Base-by-base conservation (phyloP, 2,113 vertebrate genomes). In the Morone saxatilis region DNA sequence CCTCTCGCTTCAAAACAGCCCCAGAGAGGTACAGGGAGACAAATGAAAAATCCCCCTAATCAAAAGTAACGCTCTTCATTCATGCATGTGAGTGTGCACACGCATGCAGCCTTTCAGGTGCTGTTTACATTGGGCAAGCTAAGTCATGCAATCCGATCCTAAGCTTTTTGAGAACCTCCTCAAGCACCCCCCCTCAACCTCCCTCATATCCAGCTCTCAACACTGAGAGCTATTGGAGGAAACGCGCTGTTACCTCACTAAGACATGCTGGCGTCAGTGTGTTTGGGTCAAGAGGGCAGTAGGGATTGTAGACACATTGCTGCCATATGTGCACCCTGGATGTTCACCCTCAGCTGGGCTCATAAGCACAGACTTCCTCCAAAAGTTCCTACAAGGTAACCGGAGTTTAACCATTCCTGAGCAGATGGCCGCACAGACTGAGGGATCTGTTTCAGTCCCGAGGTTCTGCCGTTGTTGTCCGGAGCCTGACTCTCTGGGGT, bases 181-280 rank as follows among this genome's bases (percentile, higher is more conserved):
- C 38, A 60, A 85, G 4, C 45, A 77, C 48, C 70, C 62, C 83
- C 48, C 63, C 25, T 25, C 25, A 25, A 25, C 25, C 25, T 25
- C 25, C 59, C 51, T n/a, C 45, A 50, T 76, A 56, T n/a, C 59
- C 51, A 88, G 88, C 89, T 88, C 91, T 92, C 89, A 89, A 71
- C 88, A 86, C 90, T 38, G 48, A 81, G 76, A 87, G 86, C 88
- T 89, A 87, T 88, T 78, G 88, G 90, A 94, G 94, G 92, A 94
- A 93, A 90, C 81, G 69, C 70, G 86, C 80, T 89, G 91, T 95
- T 95, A 92, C 93, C 92, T 92, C 92, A 92, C 88, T 74, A 94
- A 93, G 94, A 95, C 94, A 92, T 79, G 83, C 88, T 94, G 94
- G 95, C 93, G 89, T 94, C 91, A 88, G 89, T 86, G 88, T 88